phyloP scores from a whole-genome alignment of 2,888 invertebrate species.

The Argynnis bischoffii region DNA sequence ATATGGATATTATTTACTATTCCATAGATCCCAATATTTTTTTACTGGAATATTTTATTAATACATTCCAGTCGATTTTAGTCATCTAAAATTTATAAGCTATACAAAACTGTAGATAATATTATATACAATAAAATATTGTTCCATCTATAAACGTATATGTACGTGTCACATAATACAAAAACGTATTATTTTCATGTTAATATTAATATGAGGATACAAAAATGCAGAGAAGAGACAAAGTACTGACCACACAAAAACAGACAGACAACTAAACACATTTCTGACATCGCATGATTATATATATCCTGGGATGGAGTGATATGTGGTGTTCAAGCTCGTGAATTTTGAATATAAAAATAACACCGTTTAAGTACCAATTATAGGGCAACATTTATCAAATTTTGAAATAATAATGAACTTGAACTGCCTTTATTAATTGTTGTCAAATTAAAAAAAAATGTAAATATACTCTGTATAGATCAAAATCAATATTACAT shows the following conservation, averaged over 20 bases:
- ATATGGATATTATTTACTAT: neutral
- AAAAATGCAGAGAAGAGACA: neutral
- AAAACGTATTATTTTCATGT: neutral
- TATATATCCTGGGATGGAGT: constrained; percentile 39
- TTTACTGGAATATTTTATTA: neutral
- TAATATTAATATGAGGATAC: constrained; percentile 2
- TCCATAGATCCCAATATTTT: neutral
- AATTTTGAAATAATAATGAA: neutral
- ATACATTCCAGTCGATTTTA: no score
- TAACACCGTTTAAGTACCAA: constrained; percentile 33
- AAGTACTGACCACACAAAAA: constrained; percentile 34
- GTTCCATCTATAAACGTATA: no score
- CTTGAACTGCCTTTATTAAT: neutral
- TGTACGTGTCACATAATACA: neutral
- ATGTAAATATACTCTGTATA: no score
- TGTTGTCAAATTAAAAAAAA: neutral
- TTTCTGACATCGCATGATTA: constrained; percentile 41
- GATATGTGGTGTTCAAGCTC: constrained; percentile 27
- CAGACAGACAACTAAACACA: constrained; percentile 47
- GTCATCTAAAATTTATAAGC: neutral
- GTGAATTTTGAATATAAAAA: constrained; percentile 39
- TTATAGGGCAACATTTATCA: neutral
- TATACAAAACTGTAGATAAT: neutral
- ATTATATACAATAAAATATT: no score
- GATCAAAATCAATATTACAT: no score